Evolutionary conservation across 2,888 invertebrate species (phyloP), one percentile per base, ranked within the genome.

Genomic region (Ceraclea dissimilis): DNA sequence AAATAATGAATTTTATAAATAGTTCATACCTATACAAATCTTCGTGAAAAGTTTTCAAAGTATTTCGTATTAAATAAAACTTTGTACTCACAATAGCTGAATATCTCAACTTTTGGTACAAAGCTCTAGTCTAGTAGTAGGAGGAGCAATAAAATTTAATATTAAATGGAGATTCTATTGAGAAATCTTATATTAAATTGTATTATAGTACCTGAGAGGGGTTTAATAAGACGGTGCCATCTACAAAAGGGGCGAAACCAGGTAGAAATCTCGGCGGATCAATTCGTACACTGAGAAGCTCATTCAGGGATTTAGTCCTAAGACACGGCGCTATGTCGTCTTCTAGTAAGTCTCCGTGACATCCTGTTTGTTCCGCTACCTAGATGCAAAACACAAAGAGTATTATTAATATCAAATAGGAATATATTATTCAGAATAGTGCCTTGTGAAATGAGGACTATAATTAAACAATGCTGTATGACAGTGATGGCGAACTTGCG

Each of bases 231-330:
- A 91, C 89, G 21, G 90, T 90, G 64, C 93, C 93, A 71, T 95
- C 95, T 64, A 93, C 85, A 70, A 94, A 93, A 2, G 95, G 95
- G n/a, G 93, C 95, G 69, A 94, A 95, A 19, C 91, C 91, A 33
- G 90, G 86, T 53, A 93, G 80, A 71, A 91, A 92, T 65, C 83
- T 75, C 6, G 93, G 93, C 31, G 88, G 84, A 66, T 90, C 88
- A 54, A 91, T 79, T 65, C 82, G 79, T 46, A 91, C 85, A 39
- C 84, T 79, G 56, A 91, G 78, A 57, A 92, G 75, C 63, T 89
- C 86, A 18, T 83, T 76, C 20, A 91, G 79, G n/a, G 84, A 83
- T 66, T 88, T 88, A 65, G 85, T 83, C 53, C 92, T 82, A 63
- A 93, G 78, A 68, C 93, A 93, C 51, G 90, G 89, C 13, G 91